These are phyloP conservation scores for Microplitis manilae DNA, from an alignment of 2,888 invertebrate species.

Conservation along the genomic window DNA sequence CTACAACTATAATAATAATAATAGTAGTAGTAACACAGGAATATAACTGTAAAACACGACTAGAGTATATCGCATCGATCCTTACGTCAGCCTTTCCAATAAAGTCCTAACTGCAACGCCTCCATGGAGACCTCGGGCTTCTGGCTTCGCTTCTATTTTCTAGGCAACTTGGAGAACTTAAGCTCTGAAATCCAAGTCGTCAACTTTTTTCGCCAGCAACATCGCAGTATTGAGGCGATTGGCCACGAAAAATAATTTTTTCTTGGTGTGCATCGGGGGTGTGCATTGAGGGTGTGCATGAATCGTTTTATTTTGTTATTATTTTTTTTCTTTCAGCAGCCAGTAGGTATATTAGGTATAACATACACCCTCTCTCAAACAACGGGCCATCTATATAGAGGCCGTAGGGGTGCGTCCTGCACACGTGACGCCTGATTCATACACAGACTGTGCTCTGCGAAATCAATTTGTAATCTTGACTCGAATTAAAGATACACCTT, in stretches of 20 bases:
- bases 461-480: conserved; percentile 72
- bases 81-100: neutral
- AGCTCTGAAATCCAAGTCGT: no score
- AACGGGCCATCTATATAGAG: conserved; percentile 50
- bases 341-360: conserved; percentile 38
- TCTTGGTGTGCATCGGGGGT: no score
- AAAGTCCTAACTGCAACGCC: no score
- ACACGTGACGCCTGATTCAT: conserved; percentile 72
- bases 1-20: conserved; percentile 20
- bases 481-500: conserved; percentile 65
- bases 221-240: no score
- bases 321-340: neutral
- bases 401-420: conserved; percentile 69
- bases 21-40: neutral
- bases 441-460: conserved; percentile 68
- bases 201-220: no score
- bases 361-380: conserved; percentile 40
- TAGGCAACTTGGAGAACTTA: no score
- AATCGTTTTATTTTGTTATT: no score
- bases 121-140: no score
- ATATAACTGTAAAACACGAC: neutral
- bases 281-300: no score
- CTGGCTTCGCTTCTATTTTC: no score
- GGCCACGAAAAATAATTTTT: no score
- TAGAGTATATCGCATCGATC: neutral